phyloP scores from a whole-genome alignment of 2,797 vertebrate genomes.

The Coreius guichenoti region DNA sequence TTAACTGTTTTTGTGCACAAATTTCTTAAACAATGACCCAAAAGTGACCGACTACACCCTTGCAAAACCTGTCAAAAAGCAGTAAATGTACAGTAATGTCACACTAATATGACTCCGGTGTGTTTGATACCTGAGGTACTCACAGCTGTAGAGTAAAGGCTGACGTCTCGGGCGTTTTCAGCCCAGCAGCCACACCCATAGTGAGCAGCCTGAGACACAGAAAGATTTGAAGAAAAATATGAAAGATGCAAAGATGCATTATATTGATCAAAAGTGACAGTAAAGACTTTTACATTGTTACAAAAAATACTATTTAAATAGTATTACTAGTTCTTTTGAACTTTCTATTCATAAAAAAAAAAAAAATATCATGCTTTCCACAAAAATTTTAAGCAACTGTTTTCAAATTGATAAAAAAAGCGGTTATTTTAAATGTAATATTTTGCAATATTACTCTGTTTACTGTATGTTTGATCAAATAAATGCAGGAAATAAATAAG shows the following conservation, averaged over 20 bases:
- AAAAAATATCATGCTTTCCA: background rate
- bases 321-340: background rate
- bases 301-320: background rate
- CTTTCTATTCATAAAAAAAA: background rate
- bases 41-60: background rate
- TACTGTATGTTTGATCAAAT: background rate
- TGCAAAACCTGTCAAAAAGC: background rate
- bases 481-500: background rate
- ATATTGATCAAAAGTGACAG: background rate
- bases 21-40: background rate
- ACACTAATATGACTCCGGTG: conserved; percentile 27
- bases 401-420: background rate
- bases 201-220: conserved; percentile 89
- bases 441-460: background rate
- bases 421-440: background rate
- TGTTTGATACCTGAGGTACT: conserved; percentile 97
- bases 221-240: conserved; percentile 14
- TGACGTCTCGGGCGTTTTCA: conserved; percentile 92
- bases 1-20: background rate
- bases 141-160: conserved; percentile 97
- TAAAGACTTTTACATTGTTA: background rate
- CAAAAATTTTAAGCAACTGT: background rate
- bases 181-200: conserved; percentile 99
- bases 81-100: conserved; percentile 7
- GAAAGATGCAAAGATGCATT: too few relatives aligned